Base-by-base conservation (phyloP, 2,888 invertebrate species). In the Diplazon laetatorius region DNA sequence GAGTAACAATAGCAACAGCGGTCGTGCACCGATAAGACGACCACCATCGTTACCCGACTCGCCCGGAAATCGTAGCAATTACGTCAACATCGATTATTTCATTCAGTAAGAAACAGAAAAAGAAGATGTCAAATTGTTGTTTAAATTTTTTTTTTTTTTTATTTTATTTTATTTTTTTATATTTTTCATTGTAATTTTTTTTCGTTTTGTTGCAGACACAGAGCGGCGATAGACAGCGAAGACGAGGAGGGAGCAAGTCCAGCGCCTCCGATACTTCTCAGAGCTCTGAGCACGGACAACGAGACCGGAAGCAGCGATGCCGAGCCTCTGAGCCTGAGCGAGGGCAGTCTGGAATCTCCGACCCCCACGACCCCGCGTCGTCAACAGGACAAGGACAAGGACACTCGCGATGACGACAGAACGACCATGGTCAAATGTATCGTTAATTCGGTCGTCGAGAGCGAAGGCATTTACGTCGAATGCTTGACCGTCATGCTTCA, bases 51-150 rank as follows among this genome's bases (percentile, higher is more conserved):
- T 92, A 80, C 95, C 95, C 22, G 96, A 96, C 91, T 96, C 96
- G 39, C 96, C 96, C 68, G 95, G 95, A 86, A 93, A 93, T 85
- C 95, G 95, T 82, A 96, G 96, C 81, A 97, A 97, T 92, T 97
- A 97, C 92, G 97, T 97, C 91, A 97, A 97, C 91, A 97, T 97
- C 92, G 97, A 97, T 91, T 97, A 97, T 91, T 97, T 97, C 87
- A 94, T 97, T 91, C 95, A 95, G 96, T 96, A 90, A 93, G 94
- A 72, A 8, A n/a, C n/a, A n/a, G n/a, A n/a, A n/a, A n/a, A n/a
- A n/a, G n/a, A n/a, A n/a, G n/a, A n/a, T n/a, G n/a, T n/a, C n/a
- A n/a, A n/a, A n/a, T n/a, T n/a, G n/a, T n/a, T n/a, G n/a, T n/a
- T n/a, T n/a, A n/a, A n/a, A n/a, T n/a, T n/a, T n/a, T n/a, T n/a